Percentiles rank a stretch among this genome's conserved stretches.
phyloP scores from a whole-genome alignment of 2,888 invertebrate genomes.

The Spatulosminthurus flaviceps region DNA sequence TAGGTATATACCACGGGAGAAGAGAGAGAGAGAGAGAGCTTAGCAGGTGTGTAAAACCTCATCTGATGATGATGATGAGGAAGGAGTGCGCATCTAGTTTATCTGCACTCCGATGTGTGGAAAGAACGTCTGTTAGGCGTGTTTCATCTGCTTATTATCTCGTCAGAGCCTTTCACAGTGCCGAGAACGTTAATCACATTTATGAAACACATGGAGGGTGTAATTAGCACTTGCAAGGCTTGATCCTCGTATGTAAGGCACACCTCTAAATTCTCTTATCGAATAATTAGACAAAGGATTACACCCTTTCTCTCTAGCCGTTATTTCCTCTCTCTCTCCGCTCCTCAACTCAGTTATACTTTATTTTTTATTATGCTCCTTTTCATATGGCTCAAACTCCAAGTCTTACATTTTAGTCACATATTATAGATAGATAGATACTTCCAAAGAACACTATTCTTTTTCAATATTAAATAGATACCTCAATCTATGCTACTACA shows the following conservation, averaged over 20 bases:
- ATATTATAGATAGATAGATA: no score
- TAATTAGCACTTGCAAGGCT: slow-evolving; percentile 62
- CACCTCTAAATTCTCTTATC: slow-evolving; percentile 60
- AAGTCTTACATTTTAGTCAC: not conserved
- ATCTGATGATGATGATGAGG: slow-evolving; percentile 56
- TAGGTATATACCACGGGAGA: not conserved
- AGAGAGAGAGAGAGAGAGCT: slow-evolving; percentile 26
- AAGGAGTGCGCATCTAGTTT: slow-evolving; percentile 56
- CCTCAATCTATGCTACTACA: no score
- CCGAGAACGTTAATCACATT: slow-evolving; percentile 62
- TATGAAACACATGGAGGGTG: slow-evolving; percentile 62
- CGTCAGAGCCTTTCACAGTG: slow-evolving; percentile 59
- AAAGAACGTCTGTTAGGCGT: slow-evolving; percentile 52
- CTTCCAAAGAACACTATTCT: no score
- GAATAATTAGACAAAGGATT: slow-evolving; percentile 58
- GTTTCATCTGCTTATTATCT: slow-evolving; percentile 62
- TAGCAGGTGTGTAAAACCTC: slow-evolving; percentile 53
- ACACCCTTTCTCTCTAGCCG: slow-evolving; percentile 29
- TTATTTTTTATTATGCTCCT: not conserved
- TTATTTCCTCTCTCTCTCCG: slow-evolving; percentile 33
- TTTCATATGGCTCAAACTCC: not conserved
- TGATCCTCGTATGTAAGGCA: slow-evolving; percentile 56
- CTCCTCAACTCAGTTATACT: not conserved
- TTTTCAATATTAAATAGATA: no score
- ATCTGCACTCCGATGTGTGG: slow-evolving; percentile 48